Evolutionary conservation across 1,140 invertebrate genomes (phyloP).

Genomic region (Chlorops oryzae): DNA sequence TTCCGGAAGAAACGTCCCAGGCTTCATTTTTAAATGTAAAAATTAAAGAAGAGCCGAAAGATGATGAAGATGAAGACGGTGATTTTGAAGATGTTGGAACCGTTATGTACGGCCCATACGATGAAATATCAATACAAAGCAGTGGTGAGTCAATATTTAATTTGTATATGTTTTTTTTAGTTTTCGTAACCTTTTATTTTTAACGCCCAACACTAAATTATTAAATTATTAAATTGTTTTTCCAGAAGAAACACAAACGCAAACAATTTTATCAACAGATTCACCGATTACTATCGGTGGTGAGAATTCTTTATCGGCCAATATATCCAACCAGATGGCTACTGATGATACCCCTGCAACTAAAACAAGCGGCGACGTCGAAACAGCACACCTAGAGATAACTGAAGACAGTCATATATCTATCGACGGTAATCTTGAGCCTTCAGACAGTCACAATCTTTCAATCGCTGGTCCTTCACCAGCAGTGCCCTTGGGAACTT

Average conservation of each 20-base stretch:
- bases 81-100: conserved; percentile 53
- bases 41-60: conserved; percentile 41
- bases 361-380: conserved; percentile 50
- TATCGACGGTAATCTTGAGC: conserved; percentile 67
- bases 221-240: conserved; percentile 4
- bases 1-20: conserved; percentile 24
- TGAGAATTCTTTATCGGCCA: background rate
- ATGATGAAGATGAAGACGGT: conserved; percentile 51
- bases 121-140: conserved; percentile 42
- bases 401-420: conserved; percentile 35
- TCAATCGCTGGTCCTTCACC: conserved; percentile 49
- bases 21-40: conserved; percentile 33
- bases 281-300: conserved; percentile 34
- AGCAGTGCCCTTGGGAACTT: conserved; percentile 49
- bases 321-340: background rate
- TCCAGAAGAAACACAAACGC: conserved; percentile 40
- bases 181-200: background rate
- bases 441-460: conserved; percentile 48
- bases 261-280: conserved; percentile 37
- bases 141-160: conserved; percentile 32
- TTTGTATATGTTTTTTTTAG: conserved; percentile 3
- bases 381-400: conserved; percentile 46
- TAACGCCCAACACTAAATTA: background rate
- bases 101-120: conserved; percentile 29
- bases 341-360: too few species aligned